A percentile compares a stretch with the other conserved stretches of the same genome.
Evolutionary conservation across 1,140 invertebrate species (phyloP).

Genomic region (Coptotermes formosanus): DNA sequence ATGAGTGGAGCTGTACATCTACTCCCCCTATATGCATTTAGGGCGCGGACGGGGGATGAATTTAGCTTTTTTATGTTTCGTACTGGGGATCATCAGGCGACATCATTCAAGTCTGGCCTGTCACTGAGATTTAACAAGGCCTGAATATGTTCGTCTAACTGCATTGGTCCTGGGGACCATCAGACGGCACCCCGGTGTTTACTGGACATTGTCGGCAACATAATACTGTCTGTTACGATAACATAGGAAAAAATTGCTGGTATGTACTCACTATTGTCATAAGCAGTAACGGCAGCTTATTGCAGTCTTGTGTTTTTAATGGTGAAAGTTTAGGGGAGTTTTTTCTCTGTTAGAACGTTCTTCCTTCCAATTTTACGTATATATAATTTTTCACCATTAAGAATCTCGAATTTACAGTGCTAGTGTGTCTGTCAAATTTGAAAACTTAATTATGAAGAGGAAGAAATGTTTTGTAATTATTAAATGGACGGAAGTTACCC

Average conservation of each 20-base stretch:
- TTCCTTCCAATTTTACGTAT: background rate
- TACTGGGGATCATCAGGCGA: too few species aligned
- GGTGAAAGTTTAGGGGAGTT: background rate
- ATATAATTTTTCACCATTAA: slow-evolving; percentile 2
- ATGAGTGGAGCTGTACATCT: too few species aligned
- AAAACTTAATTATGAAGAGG: background rate
- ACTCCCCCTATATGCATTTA: too few species aligned
- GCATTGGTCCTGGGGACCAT: too few species aligned
- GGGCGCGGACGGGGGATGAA: too few species aligned
- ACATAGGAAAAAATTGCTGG: background rate
- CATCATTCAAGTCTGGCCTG: too few species aligned
- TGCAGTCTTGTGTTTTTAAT: background rate
- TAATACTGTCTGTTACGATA: background rate
- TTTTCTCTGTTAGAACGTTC: background rate
- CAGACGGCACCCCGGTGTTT: background rate
- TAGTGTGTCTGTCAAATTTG: background rate
- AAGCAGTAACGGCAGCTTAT: background rate
- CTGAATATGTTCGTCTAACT: too few species aligned
- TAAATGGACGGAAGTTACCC: background rate
- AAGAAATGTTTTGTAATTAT: slow-evolving; percentile 14
- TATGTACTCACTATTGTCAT: background rate
- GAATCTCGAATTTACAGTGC: background rate
- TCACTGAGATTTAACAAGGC: too few species aligned
- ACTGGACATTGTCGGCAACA: background rate
- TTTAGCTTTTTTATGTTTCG: too few species aligned